Base-by-base conservation (phyloP, 2,113 vertebrate genomes). In the Rhineura floridana region DNA sequence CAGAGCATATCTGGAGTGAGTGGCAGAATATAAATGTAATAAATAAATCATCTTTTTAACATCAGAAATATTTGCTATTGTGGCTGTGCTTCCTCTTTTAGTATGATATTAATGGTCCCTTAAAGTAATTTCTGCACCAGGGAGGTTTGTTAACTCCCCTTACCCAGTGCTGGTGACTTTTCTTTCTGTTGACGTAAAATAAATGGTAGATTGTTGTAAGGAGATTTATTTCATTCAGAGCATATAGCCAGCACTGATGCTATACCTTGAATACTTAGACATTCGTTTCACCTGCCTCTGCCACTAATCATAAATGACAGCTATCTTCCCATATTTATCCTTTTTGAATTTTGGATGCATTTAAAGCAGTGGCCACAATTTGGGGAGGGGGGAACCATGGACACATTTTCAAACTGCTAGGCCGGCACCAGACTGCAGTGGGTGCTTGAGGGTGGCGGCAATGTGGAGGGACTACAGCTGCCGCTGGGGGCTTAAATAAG, bases 251-350 rank as follows among this genome's bases (percentile, higher is more conserved):
- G 21, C 0, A 0, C 11, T 92, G 79, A 90, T 88, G 73, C 81
- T 91, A 62, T 91, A 90, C 67, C 62, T 69, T 90, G 59, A 62
- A 90, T 88, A 44, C n/a, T 88, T 91, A 86, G 86, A 88, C 84
- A 55, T 0, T 83, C 70, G 52, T 81, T 93, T 86, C 46, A 79
- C 83, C 15, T 65, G 85, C 78, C 80, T 89, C 72, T 72, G 52
- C 69, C 82, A 11, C 30, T 52, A 30, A 33, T 77, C 2, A 1
- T 93, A 80, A 92, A 90, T 63, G 65, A 62, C n/a, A n/a, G n/a
- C n/a, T 0, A 11, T n/a, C 55, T 10, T 59, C 73, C 85, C 8
- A 0, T 90, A 6, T 3, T 25, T 86, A 25, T 19, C 36, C 13
- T 36, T 67, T 83, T 67, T 46, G 42, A 80, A 2, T 86, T 72